These are phyloP conservation scores for Ophion costatus DNA, from an alignment of 2,888 invertebrate species.

Conservation along the genomic window DNA sequence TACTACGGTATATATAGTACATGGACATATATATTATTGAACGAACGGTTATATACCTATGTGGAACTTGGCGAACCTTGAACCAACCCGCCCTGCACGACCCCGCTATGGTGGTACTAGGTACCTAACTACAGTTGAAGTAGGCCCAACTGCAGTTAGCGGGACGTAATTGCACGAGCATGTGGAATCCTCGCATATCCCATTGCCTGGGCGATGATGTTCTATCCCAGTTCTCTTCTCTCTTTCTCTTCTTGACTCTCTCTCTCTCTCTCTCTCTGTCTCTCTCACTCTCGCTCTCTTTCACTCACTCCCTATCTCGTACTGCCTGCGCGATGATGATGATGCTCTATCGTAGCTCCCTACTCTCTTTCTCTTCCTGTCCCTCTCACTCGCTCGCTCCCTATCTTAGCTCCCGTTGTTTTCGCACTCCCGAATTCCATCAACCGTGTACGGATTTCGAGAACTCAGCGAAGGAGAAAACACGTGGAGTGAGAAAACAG, in stretches of 20 bases:
- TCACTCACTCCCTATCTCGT: background rate
- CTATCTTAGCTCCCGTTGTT: slow-evolving; percentile 15
- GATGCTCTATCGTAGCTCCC: slow-evolving; percentile 1
- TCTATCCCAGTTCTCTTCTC: slow-evolving; percentile 26
- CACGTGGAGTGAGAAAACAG: slow-evolving; percentile 35
- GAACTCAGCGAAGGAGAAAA: slow-evolving; percentile 37
- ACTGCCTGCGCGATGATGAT: background rate
- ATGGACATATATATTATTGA: slow-evolving; percentile 1
- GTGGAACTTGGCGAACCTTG: slow-evolving; percentile 57
- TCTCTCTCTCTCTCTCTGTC: slow-evolving; percentile 1
- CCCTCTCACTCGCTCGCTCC: slow-evolving; percentile 9
- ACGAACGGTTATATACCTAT: background rate
- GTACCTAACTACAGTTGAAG: slow-evolving; percentile 64
- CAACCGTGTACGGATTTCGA: slow-evolving; percentile 55
- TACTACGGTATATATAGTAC: slow-evolving; percentile 13
- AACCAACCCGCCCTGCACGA: slow-evolving; percentile 38
- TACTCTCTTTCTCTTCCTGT: background rate
- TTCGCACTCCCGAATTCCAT: slow-evolving; percentile 37
- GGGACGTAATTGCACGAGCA: slow-evolving; percentile 66
- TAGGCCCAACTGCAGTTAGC: slow-evolving; percentile 68
- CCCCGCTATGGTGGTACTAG: slow-evolving; percentile 46
- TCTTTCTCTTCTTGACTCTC: slow-evolving; percentile 1
- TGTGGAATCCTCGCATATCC: slow-evolving; percentile 64
- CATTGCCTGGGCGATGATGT: slow-evolving; percentile 59
- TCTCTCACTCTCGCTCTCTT: background rate